Evolutionary conservation across 2,797 vertebrate genomes (phyloP), one percentile per base, ranked within the genome.

Genomic region (Nyctalus aviator): DNA sequence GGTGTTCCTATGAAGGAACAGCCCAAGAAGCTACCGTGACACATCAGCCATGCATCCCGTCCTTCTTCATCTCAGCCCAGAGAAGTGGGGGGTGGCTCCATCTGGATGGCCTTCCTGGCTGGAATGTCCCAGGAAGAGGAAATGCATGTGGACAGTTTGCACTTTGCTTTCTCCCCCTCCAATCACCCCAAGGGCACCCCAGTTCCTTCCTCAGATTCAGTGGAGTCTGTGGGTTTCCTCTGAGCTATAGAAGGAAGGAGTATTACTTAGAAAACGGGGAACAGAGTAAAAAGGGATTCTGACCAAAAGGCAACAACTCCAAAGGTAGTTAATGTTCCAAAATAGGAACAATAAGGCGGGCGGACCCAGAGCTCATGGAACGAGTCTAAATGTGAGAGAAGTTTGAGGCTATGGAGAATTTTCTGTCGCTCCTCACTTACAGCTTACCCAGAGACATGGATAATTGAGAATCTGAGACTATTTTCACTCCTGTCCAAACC

Each of bases 231-330:
- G 75, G 84, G 88, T 79, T 94, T 92, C 68, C 25, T 88, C 84
- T n/a, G 81, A 85, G 30, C 66, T 21, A 3, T 9, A 73, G 37
- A 30, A 91, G 32, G 53, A 96, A 92, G 69, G 25, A 35, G 1
- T 44, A 64, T 81, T 86, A 91, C 90, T 93, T 92, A 94, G 90
- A 94, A 94, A 96, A 88, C 88, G 76, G 93, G 79, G 92, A 90
- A 90, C 69, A 84, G 86, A 86, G 91, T 62, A 86, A 78, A 83
- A 69, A 32, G 93, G 84, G 83, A 92, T 79, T 95, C 72, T 44
- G 73, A 93, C 89, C 95, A 94, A 84, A 79, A 93, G 64, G 66
- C 57, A 95, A 78, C 50, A 68, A 35, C 69, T 93, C 88, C 46
- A 90, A 94, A 57, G 17, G 59, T 7, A 75, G 57, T 23, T 44